Percentiles rank a stretch among this genome's conserved stretches.
Conservation (phyloP, 30 jellyfish, hydroid and myxozoan species). For the Nemopilema nomurai region DNA sequence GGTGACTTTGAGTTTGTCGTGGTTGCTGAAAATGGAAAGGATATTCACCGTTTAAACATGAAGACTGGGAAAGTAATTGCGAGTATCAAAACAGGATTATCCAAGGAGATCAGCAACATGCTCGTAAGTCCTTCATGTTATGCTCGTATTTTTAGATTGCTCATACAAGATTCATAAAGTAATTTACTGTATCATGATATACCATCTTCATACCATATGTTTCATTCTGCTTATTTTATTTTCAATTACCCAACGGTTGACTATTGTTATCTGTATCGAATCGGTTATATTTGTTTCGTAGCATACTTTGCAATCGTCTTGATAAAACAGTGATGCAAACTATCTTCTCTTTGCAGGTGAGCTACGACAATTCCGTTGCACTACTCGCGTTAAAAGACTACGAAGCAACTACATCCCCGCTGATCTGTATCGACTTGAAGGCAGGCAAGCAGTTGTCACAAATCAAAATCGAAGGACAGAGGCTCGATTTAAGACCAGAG, state of each 20-base stretch:
- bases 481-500: slow-evolving; percentile 57
- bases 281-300: no score
- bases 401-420: slow-evolving; percentile 30
- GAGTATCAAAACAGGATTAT: slow-evolving; percentile 62
- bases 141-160: no score
- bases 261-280: no score
- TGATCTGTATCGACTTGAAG: slow-evolving; percentile 32
- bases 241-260: no score
- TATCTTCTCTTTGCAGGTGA: no score
- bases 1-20: slow-evolving; percentile 44
- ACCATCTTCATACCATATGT: no score
- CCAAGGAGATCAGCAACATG: slow-evolving; percentile 26
- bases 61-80: slow-evolving; percentile 61
- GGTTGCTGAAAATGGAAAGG: slow-evolving; percentile 35
- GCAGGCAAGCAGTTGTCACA: slow-evolving; percentile 33
- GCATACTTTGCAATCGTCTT: no score
- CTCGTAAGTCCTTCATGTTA: slow-evolving; percentile 57
- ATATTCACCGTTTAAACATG: slow-evolving; percentile 50
- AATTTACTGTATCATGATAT: no score
- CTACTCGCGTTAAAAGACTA: slow-evolving; percentile 19
- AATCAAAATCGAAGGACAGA: slow-evolving; percentile 33
- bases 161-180: no score
- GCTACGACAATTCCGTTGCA: slow-evolving; percentile 40
- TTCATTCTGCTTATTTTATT: no score
- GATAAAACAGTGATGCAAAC: no score